These are phyloP conservation scores for Elephas maximus DNA, from an alignment of 2,113 vertebrate genomes.

Conservation along the genomic window DNA sequence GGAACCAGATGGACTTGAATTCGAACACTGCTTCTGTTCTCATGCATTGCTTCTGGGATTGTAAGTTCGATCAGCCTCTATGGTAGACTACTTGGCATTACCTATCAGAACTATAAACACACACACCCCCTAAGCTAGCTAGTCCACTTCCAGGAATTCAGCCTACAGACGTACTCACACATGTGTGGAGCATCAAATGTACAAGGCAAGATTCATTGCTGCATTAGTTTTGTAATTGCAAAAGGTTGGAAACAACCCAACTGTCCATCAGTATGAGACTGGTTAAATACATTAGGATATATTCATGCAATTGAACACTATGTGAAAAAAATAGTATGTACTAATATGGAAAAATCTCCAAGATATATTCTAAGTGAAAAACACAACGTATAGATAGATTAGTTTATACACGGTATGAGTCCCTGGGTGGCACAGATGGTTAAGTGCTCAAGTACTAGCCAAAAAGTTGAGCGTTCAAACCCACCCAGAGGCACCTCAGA, in stretches of 20 bases:
- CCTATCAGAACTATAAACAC: not conserved
- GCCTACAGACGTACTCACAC: not conserved
- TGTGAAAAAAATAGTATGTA: not conserved
- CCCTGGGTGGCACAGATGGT: too few species aligned
- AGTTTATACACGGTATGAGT: not conserved
- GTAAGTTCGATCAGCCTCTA: not conserved
- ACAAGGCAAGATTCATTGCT: not conserved
- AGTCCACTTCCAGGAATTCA: not conserved
- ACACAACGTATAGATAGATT: not conserved
- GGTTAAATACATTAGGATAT: not conserved
- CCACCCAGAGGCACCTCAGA: too few species aligned
- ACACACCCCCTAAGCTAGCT: not conserved
- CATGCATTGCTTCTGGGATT: not conserved
- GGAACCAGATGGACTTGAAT: not conserved
- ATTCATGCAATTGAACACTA: not conserved
- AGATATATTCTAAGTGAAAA: not conserved
- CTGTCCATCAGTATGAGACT: not conserved
- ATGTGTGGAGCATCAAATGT: not conserved
- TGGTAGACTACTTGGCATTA: not conserved
- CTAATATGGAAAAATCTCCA: not conserved
- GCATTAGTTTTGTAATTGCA: not conserved
- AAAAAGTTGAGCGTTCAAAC: too few species aligned
- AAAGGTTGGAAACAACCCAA: slow-evolving; percentile 6
- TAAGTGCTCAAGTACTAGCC: too few species aligned
- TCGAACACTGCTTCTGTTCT: not conserved